These are phyloP conservation scores for Cyprinodon diabolis DNA, from an alignment of 2,797 vertebrate species.

Conservation along the genomic window DNA sequence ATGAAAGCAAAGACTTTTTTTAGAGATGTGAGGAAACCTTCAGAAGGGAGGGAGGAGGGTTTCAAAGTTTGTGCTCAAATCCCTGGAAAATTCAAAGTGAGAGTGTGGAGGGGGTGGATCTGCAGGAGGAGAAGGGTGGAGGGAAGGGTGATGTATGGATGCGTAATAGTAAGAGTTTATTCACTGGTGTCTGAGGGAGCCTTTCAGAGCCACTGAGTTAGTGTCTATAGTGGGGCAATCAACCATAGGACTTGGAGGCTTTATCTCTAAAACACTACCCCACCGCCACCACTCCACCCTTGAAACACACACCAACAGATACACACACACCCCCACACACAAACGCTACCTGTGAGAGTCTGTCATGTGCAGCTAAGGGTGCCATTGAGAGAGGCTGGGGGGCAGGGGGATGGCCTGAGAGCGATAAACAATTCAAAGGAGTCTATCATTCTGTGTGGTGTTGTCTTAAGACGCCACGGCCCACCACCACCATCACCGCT, in stretches of 20 bases:
- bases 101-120: slow-evolving; percentile 62
- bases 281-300: slow-evolving; percentile 65
- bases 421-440: slow-evolving; percentile 94
- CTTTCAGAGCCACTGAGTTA: slow-evolving; percentile 92
- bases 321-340: slow-evolving; percentile 36
- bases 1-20: slow-evolving; percentile 38
- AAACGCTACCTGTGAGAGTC: slow-evolving; percentile 92
- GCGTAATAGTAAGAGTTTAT: slow-evolving; percentile 93
- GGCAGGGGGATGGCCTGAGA: slow-evolving; percentile 85
- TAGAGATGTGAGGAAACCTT: slow-evolving; percentile 49
- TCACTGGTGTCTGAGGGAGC: slow-evolving; percentile 92
- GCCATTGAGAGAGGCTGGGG: slow-evolving; percentile 86
- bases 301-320: slow-evolving; percentile 48
- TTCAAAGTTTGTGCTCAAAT: slow-evolving; percentile 89
- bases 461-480: slow-evolving; percentile 94
- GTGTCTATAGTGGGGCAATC: slow-evolving; percentile 95
- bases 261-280: slow-evolving; percentile 91
- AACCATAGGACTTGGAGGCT: slow-evolving; percentile 92
- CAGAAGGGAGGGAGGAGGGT: slow-evolving; percentile 14
- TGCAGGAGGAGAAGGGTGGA: slow-evolving; percentile 83
- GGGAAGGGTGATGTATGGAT: slow-evolving; percentile 88
- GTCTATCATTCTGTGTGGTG: slow-evolving; percentile 98
- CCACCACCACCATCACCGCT: slow-evolving; percentile 61
- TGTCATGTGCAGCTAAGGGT: slow-evolving; percentile 92
- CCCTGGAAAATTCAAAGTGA: slow-evolving; percentile 87